These are phyloP conservation scores for Microplitis mediator DNA, from an alignment of 1,140 invertebrate species.

Conservation along the genomic window DNA sequence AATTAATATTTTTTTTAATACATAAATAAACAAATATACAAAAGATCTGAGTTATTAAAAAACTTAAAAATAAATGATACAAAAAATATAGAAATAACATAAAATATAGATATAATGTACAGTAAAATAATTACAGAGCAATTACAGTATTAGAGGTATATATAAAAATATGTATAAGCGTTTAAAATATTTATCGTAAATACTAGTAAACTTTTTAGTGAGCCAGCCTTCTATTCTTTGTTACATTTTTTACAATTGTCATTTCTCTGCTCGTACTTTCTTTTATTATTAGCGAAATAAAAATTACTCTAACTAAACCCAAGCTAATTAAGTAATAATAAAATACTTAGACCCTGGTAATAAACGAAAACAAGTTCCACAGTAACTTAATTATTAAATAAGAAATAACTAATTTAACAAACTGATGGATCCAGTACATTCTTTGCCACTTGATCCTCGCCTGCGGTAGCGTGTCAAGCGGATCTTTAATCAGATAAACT, in stretches of 20 bases:
- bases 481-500: conserved; percentile 69
- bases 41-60: conserved; percentile 14
- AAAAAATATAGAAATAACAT: neutral
- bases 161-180: no score
- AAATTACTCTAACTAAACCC: no score
- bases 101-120: neutral
- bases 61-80: neutral
- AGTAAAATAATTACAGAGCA: neutral
- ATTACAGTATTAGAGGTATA: neutral
- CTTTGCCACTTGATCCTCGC: conserved; percentile 62
- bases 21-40: conserved; percentile 40
- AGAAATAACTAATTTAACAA: conserved; percentile 49
- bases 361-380: conserved; percentile 35
- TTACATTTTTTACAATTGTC: no score
- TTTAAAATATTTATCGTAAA: no score
- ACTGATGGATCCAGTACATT: conserved; percentile 60
- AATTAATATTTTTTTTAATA: conserved; percentile 32
- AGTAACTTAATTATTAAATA: conserved; percentile 47
- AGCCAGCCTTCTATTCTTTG: no score
- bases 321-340: no score
- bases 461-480: conserved; percentile 63
- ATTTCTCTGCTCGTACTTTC: no score
- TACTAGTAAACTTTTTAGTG: no score
- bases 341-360: no score
- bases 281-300: no score